Percentiles rank a stretch among this genome's conserved stretches.
phyloP scores from a whole-genome alignment of 2,797 vertebrate genomes.

The Phataginus tetradactyla region DNA sequence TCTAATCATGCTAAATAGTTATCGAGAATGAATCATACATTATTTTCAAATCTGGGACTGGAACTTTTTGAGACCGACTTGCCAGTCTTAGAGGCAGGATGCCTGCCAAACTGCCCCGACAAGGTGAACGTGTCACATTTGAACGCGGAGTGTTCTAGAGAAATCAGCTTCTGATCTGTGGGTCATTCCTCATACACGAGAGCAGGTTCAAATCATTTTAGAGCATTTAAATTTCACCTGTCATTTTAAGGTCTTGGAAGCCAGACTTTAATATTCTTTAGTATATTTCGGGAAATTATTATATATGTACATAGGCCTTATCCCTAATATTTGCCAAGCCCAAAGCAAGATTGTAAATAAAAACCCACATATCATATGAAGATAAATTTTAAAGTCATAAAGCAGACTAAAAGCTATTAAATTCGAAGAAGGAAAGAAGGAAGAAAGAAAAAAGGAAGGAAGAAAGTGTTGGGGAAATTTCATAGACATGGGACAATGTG shows the following conservation, averaged over 20 bases:
- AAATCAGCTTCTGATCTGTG: background rate
- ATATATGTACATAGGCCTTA: background rate
- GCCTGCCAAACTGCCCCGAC: background rate
- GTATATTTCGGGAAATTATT: background rate
- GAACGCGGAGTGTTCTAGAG: background rate
- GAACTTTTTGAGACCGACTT: background rate
- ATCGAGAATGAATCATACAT: background rate
- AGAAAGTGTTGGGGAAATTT: no score
- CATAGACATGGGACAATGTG: no score
- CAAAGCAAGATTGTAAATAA: conserved; percentile 25
- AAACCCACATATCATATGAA: background rate
- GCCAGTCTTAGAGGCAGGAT: background rate
- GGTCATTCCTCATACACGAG: background rate
- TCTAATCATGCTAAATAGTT: background rate
- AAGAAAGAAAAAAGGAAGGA: background rate
- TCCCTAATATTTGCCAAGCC: background rate
- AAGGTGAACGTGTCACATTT: background rate
- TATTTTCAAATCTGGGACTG: background rate
- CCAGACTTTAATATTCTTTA: conserved; percentile 37
- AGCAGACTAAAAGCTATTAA: background rate
- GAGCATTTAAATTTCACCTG: background rate
- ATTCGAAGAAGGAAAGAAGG: background rate
- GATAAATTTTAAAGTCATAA: background rate
- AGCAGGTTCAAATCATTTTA: background rate
- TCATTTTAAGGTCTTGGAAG: background rate